Percentiles rank a stretch among this genome's conserved stretches.
phyloP scores from a whole-genome alignment of 1,140 invertebrate species.

The Oscheius sp. region DNA sequence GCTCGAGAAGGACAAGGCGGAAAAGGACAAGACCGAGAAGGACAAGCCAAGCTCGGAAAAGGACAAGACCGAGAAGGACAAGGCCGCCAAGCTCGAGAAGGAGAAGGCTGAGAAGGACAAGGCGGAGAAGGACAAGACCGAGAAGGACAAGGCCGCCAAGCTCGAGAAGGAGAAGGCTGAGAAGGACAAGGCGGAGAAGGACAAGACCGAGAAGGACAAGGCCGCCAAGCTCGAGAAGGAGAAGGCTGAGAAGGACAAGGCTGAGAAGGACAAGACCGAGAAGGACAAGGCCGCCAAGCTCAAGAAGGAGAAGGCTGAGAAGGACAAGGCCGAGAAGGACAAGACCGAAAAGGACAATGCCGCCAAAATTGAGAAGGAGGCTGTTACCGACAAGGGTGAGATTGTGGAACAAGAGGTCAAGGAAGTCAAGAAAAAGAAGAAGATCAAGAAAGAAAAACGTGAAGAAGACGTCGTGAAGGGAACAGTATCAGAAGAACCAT shows the following conservation, averaged over 20 bases:
- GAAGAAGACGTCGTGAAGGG: not conserved
- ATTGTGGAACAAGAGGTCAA: not conserved
- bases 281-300: not conserved
- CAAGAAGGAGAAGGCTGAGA: not conserved
- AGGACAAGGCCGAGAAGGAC: conserved; percentile 13
- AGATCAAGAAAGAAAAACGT: not conserved
- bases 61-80: conserved; percentile 2
- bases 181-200: not conserved
- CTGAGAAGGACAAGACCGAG: conserved; percentile 15
- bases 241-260: not conserved
- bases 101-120: conserved; percentile 5
- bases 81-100: not conserved
- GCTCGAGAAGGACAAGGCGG: conserved; percentile 11
- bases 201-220: not conserved
- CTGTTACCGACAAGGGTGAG: too few species aligned
- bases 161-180: not conserved
- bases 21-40: conserved; percentile 8
- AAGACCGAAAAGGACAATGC: conserved; percentile 13
- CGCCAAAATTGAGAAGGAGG: conserved; percentile 3
- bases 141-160: conserved; percentile 7
- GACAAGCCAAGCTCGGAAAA: not conserved
- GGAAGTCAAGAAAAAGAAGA: conserved; percentile 3
- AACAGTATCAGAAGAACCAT: not conserved
- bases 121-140: not conserved
- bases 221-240: not conserved